Conservation (phyloP, 1,140 invertebrate genomes). For the Sycophila sp. region DNA sequence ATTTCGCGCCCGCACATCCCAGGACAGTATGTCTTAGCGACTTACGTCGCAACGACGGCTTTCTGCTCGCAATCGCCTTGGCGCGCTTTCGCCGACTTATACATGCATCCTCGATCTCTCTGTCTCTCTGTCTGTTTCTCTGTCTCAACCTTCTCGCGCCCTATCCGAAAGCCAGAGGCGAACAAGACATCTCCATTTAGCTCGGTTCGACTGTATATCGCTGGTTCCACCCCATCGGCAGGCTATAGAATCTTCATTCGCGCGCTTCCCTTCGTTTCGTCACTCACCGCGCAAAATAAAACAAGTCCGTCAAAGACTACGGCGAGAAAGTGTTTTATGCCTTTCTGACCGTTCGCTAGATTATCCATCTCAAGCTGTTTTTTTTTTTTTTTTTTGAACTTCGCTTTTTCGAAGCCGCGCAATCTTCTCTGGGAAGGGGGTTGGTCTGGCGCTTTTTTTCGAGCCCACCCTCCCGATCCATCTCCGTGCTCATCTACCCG, state of each 20-base stretch:
- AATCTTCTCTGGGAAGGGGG: not conserved
- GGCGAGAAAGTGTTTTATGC: not conserved
- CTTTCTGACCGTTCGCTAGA: not conserved
- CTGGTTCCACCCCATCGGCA: not conserved
- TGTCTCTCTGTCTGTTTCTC: constrained; percentile 32
- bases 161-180: constrained; percentile 7
- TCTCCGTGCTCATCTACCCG: no score
- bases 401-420: not conserved
- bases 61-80: constrained; percentile 3
- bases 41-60: no score
- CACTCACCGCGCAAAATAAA: not conserved
- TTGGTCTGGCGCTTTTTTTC: not conserved
- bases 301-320: no score
- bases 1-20: no score
- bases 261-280: not conserved
- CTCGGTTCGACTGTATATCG: not conserved
- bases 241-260: constrained; percentile 9
- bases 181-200: constrained; percentile 37
- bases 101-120: constrained; percentile 30
- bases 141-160: not conserved
- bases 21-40: no score
- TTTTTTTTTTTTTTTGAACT: not conserved
- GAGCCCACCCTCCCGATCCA: no score
- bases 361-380: not conserved
- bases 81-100: not conserved